Percentiles rank a stretch among this genome's conserved stretches.
phyloP scores from a whole-genome alignment of 2,113 vertebrate species.

The Chamaetylas fuelleborni region DNA sequence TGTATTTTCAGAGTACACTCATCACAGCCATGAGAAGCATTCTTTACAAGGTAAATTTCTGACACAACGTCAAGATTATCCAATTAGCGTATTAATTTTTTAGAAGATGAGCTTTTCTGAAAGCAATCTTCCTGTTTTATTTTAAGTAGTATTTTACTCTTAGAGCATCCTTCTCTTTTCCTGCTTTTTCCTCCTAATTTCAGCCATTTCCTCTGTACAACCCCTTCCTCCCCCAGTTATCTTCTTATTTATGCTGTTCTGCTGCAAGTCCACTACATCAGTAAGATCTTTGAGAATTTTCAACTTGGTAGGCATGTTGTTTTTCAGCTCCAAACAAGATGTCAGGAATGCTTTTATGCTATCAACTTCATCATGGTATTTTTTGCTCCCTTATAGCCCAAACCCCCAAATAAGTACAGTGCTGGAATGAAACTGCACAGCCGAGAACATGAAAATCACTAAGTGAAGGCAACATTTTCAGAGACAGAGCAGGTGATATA shows the following conservation, averaged over 20 bases:
- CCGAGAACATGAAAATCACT: not conserved
- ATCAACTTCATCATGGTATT: not conserved
- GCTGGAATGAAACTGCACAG: not conserved
- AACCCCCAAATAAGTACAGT: not conserved
- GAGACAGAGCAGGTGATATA: not conserved
- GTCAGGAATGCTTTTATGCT: not conserved
- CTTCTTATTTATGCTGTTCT: not conserved
- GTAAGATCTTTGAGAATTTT: not conserved
- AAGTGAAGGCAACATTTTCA: not conserved
- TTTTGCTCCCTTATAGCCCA: not conserved
- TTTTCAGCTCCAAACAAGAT: not conserved
- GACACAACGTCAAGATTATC: not conserved
- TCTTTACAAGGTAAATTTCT: not conserved
- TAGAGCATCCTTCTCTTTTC: not conserved
- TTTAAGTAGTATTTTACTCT: not conserved
- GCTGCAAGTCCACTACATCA: not conserved
- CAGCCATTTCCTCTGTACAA: not conserved
- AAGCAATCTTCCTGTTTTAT: not conserved
- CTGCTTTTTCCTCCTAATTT: not conserved
- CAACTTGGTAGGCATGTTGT: not conserved
- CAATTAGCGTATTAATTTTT: not conserved
- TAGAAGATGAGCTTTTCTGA: not conserved
- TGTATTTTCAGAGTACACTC: not conserved
- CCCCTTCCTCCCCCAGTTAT: not conserved
- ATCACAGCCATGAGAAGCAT: not conserved